Evolutionary conservation across 2,113 vertebrate genomes (phyloP), one percentile per base, ranked within the genome.

Genomic region (Catharus fuscescens): DNA sequence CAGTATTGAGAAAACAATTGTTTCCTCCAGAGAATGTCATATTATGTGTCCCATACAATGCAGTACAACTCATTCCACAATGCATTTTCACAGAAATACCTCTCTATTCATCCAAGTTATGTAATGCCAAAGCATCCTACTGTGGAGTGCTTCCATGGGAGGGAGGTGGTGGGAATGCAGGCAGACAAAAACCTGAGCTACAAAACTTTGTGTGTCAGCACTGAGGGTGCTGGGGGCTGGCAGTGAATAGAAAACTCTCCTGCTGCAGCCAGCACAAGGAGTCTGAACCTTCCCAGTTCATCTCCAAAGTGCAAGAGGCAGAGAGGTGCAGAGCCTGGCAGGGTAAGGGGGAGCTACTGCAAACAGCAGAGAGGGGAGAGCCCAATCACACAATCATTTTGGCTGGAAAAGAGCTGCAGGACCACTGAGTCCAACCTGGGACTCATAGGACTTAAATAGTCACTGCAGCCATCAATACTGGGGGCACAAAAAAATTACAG

Each of bases 1-100:
- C 18, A 5, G 45, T 85, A 74, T n/a, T 78, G 88, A 86, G 53
- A 69, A 93, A 90, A 54, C 89, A 95, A 95, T 95, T 95, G 74
- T 86, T 92, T 92, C n/a, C 74, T 85, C 32, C 66, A 66, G 67
- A 88, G 76, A 88, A 87, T 80, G 24, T 34, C 29, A 20, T 53
- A 74, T 92, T 95, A 78, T 59, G 36, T 71, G 80, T 95, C 48
- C 79, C 42, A 38, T 50, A 90, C 87, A 95, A 90, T 77, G 50
- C 34, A 36, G 21, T 3, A 61, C 70, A 81, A 86, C 80, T 84
- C 60, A 85, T 92, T 90, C 59, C 73, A 70, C 70, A 88, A 69
- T 53, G 54, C 38, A 20, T 80, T 91, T 73, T 67, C 54, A 79
- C 60, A 90, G 88, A 85, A 93, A 91, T 61, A 79, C 61, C 86